phyloP scores from a whole-genome alignment of 2,888 invertebrate species.

The Campopleginae sp. region DNA sequence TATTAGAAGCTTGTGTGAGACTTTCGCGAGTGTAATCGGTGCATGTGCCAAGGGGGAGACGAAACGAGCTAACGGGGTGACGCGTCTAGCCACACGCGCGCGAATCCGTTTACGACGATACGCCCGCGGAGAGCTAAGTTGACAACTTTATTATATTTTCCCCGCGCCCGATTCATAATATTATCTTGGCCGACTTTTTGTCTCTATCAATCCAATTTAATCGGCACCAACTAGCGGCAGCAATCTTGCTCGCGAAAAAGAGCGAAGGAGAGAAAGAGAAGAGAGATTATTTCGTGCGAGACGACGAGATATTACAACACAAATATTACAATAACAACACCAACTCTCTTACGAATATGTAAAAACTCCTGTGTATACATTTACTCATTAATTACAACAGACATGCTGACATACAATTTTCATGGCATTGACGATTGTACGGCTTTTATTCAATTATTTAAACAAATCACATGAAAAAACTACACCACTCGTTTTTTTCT shows the following conservation, averaged over 20 bases:
- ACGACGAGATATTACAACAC: conserved; percentile 60
- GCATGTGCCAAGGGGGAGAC: conserved; percentile 77
- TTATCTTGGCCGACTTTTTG: conserved; percentile 23
- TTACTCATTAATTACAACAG: conserved; percentile 10
- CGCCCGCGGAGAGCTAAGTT: conserved; percentile 53
- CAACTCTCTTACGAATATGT: conserved; percentile 1
- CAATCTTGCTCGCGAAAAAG: conserved; percentile 32
- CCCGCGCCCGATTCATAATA: conserved; percentile 19
- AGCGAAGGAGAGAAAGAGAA: conserved; percentile 53
- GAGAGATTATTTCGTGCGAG: conserved; percentile 43
- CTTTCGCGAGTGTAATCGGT: conserved; percentile 25
- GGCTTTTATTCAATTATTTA: conserved; percentile 3
- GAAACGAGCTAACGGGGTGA: conserved; percentile 75
- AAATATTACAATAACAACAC: conserved; percentile 29
- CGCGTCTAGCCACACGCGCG: conserved; percentile 73
- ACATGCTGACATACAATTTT: conserved; percentile 12
- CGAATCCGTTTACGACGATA: conserved; percentile 5
- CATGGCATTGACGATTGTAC: background rate
- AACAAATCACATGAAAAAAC: background rate
- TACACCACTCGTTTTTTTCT: no score
- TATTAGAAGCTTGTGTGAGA: background rate
- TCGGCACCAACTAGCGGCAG: conserved; percentile 55
- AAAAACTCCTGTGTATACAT: conserved; percentile 13
- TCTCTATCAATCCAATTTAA: conserved; percentile 61
- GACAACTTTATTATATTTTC: conserved; percentile 63